Percentiles rank a stretch among this genome's conserved stretches.
phyloP scores from a whole-genome alignment of 2,888 invertebrate species.

The Ischnus inquisitorius region DNA sequence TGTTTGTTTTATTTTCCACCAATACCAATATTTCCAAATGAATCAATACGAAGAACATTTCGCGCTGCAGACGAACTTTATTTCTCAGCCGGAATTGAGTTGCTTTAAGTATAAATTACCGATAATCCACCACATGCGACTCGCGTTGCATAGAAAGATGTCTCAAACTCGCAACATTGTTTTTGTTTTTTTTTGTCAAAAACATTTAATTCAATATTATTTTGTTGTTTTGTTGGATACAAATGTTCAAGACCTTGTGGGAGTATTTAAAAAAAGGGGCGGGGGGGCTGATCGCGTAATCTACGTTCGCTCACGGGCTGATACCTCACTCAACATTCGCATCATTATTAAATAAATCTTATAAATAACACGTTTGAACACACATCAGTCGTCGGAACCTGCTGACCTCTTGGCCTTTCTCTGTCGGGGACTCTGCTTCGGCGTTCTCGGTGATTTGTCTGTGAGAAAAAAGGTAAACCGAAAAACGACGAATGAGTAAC shows the following conservation, averaged over 20 bases:
- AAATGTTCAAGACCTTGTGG: slow-evolving; percentile 64
- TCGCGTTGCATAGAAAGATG: too few relatives aligned
- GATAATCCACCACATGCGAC: too few relatives aligned
- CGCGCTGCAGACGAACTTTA: too few relatives aligned
- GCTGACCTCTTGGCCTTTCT: slow-evolving; percentile 92
- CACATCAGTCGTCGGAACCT: slow-evolving; percentile 89
- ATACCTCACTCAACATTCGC: slow-evolving; percentile 67
- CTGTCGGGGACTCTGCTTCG: slow-evolving; percentile 91
- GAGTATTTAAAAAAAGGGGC: slow-evolving; percentile 62
- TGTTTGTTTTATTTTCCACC: too few relatives aligned
- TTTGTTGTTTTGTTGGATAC: slow-evolving; percentile 60
- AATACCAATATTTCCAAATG: too few relatives aligned
- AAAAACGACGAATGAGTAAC: background rate
- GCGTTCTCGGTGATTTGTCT: slow-evolving; percentile 91
- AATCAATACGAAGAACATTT: too few relatives aligned
- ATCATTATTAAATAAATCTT: slow-evolving; percentile 70
- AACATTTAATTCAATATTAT: slow-evolving; percentile 67
- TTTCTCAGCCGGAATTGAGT: too few relatives aligned
- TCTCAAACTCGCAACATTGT: too few relatives aligned
- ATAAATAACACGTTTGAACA: slow-evolving; percentile 71
- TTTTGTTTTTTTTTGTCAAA: slow-evolving; percentile 60
- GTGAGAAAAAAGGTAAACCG: slow-evolving; percentile 81
- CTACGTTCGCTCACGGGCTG: slow-evolving; percentile 59
- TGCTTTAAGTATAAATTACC: too few relatives aligned
- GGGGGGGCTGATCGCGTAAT: slow-evolving; percentile 59